Conservation (phyloP, 2,888 invertebrate genomes). For the Dorcus hopei region DNA sequence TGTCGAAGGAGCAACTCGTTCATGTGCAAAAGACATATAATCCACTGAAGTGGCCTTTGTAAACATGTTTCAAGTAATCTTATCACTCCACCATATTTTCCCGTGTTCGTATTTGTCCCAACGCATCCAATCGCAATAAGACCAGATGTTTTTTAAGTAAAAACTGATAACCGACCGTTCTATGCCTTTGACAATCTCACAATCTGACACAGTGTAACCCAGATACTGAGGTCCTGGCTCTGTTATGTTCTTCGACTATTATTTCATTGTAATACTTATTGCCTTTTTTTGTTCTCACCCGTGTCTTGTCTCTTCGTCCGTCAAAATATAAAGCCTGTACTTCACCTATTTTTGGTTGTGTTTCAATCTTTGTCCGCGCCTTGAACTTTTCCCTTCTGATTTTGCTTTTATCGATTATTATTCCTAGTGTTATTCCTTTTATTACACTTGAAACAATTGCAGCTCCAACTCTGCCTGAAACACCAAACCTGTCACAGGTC, state of each 20-base stretch:
- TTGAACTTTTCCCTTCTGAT: background rate
- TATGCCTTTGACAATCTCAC: background rate
- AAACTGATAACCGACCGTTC: background rate
- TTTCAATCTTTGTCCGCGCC: background rate
- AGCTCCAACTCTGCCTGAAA: background rate
- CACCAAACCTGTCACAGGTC: background rate
- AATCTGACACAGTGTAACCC: background rate
- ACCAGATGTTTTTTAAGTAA: background rate
- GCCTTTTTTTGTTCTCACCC: background rate
- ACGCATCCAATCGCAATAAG: background rate
- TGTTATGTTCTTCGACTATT: background rate
- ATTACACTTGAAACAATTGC: background rate
- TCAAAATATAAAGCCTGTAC: slow-evolving; percentile 2
- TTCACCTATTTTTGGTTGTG: background rate
- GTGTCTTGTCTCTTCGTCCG: background rate
- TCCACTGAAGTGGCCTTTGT: background rate
- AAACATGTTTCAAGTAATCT: slow-evolving; percentile 1
- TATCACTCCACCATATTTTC: slow-evolving; percentile 1
- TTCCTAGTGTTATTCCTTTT: background rate
- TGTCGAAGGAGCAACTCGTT: slow-evolving; percentile 20
- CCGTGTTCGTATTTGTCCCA: background rate
- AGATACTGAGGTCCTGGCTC: background rate
- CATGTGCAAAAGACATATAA: slow-evolving; percentile 1
- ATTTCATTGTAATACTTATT: background rate
- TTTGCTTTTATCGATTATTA: background rate